Base-by-base conservation (phyloP, 2,113 vertebrate genomes). In the Procavia capensis region DNA sequence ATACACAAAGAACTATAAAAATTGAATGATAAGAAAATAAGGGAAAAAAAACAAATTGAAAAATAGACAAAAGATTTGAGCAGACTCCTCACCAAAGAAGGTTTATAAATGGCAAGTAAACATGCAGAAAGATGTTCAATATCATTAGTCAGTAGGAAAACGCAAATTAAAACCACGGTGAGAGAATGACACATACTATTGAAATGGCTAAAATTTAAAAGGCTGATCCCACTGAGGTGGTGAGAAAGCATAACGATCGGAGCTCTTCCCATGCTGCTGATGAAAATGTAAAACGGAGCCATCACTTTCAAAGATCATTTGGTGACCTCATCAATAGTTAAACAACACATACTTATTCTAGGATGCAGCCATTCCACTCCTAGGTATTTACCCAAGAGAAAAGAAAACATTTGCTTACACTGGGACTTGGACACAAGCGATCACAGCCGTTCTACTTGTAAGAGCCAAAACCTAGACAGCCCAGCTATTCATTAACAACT, bases 381-480 rank as follows among this genome's bases (percentile, higher is more conserved):
- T 63, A 43, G 43, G 50, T 80, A 63, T 63, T 94, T 34, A 41
- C 81, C 16, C 8, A 80, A 80, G 29, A n/a, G 29, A 43, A 80
- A 45, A 74, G 29, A 64, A 72, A 54, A 25, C 29, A 29, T 34
- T 20, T 43, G 66, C 43, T 31, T 57, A 81, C 64, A 54, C 75
- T 80, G 86, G 54, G 47, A 45, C 9, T 54, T 45, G 45, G 9
- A 47, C 25, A 91, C 78, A 70, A 43, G n/a, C 17, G 25, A 59
- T 85, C 61, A 75, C 10, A 90, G 34, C 5, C 39, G 27, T 87
- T 89, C 91, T 70, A 81, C 86, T 95, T 92, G 36, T 72, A 86
- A 90, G 63, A 74, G 41, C 27, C 3, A 4, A 57, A 84, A 80
- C 27, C 24, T 31, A 16, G 47, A 80, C 36, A 81, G 22, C 25